Percentiles rank a stretch among this genome's conserved stretches.
Conservation (phyloP, 2,113 vertebrate genomes). For the Apodemus sylvaticus region DNA sequence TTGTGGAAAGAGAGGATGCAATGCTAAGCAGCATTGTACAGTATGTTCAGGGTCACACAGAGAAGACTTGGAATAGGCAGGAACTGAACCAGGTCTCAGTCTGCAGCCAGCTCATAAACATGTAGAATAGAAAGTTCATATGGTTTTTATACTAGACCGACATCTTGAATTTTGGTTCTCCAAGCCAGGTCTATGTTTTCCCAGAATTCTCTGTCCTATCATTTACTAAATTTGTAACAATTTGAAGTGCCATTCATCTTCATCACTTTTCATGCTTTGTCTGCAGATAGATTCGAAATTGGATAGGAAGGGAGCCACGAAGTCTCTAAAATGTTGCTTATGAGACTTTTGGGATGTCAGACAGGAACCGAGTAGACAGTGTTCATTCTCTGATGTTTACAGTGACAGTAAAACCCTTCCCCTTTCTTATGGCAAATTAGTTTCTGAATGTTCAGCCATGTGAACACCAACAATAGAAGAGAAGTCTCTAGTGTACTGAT, state of each 20-base stretch:
- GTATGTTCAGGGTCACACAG: not conserved
- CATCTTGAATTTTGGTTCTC: not conserved
- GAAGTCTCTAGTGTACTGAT: not conserved
- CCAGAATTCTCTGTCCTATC: not conserved
- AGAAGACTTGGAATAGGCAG: not conserved
- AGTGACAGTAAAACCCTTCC: not conserved
- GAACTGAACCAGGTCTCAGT: not conserved
- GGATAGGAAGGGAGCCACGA: rapidly evolving
- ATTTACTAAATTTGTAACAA: not conserved
- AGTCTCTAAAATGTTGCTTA: not conserved
- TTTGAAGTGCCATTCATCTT: not conserved
- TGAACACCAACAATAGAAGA: not conserved
- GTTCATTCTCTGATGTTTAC: not conserved
- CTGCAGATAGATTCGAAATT: not conserved
- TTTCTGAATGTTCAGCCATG: not conserved
- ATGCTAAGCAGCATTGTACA: not conserved
- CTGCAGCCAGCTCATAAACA: not conserved
- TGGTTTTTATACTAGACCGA: not conserved
- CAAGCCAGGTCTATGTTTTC: not conserved
- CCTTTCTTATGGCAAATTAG: not conserved
- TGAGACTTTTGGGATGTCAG: not conserved
- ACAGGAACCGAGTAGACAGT: not conserved
- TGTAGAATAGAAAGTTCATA: rapidly evolving
- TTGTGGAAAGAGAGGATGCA: not conserved
- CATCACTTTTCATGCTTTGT: not conserved